Evolutionary conservation across 2,797 vertebrate species (phyloP), one percentile per base, ranked within the genome.

Genomic region (Aotus griseimembra): DNA sequence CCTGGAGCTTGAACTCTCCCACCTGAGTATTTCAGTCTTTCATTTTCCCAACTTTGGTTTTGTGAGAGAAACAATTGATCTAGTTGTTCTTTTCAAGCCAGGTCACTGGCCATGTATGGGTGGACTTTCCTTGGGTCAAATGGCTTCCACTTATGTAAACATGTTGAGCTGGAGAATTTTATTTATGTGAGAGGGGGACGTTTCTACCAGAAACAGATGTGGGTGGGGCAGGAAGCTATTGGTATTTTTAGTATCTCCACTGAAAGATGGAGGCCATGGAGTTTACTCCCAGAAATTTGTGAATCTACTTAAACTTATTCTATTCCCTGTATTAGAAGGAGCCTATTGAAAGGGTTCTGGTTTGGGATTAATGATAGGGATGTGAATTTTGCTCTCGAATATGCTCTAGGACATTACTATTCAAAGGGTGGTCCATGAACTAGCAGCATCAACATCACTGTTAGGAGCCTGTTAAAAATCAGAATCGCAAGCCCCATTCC

Each of bases 121-220:
- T 52, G 70, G 84, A 48, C 44, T 88, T 90, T 75, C 39, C 33
- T 93, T 91, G 19, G 46, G 41, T 95, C 57, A 84, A 85, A 72
- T 76, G 33, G n/a, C 46, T 76, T 95, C 64, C 46, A 83, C 30
- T 41, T 33, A 61, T 72, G 17, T 57, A 72, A 75, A 88, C 6
- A 93, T 24, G 19, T 50, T 17, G 48, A 48, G 12, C 36, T 92
- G 81, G 30, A 10, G 24, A 80, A 52, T 92, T 88, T 92, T 61
- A 72, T 88, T 48, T 84, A 72, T 67, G 8, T 67, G 57, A 79
- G 41, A 80, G 72, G 33, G 17, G 87, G 57, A 96, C 13, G 30
- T 95, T 93, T 90, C 67, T 28, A 91, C 15, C 33, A 73, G 93
- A 91, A 94, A 41, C 58, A 95, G 55, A 89, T 88, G 39, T 80